These are phyloP conservation scores for Vanessa cardui DNA, from an alignment of 2,888 invertebrate genomes.

Conservation along the genomic window DNA sequence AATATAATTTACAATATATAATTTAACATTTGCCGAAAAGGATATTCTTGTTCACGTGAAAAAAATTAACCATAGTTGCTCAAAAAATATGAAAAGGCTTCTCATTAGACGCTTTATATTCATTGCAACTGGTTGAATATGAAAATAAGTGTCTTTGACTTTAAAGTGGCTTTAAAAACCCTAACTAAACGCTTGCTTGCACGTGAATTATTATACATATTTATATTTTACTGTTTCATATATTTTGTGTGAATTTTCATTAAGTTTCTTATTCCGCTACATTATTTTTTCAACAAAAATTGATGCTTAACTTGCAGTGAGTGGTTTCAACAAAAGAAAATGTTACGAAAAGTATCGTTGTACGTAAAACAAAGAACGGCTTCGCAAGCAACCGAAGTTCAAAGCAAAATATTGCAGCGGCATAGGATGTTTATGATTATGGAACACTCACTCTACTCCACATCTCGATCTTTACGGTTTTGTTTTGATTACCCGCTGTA, in stretches of 20 bases:
- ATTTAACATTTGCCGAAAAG: not conserved
- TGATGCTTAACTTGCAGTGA: constrained; percentile 60
- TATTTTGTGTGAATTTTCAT: constrained; percentile 1
- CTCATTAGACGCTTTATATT: constrained; percentile 28
- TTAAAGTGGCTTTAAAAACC: constrained; percentile 23
- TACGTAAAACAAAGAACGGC: constrained; percentile 74
- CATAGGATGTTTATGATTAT: constrained; percentile 78
- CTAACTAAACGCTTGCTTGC: constrained; percentile 4
- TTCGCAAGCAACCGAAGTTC: constrained; percentile 67
- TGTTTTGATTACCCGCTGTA: constrained; percentile 34
- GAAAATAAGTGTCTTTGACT: constrained; percentile 24
- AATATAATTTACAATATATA: not conserved
- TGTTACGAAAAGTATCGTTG: constrained; percentile 77
- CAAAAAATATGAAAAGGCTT: constrained; percentile 25
- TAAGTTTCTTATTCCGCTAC: constrained; percentile 6
- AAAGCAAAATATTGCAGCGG: constrained; percentile 76
- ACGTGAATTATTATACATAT: constrained; percentile 1
- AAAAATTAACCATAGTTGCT: constrained; percentile 14
- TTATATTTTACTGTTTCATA: not conserved
- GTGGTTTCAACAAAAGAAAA: constrained; percentile 77
- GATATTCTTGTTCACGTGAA: not conserved
- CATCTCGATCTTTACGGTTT: constrained; percentile 63
- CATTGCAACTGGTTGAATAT: constrained; percentile 21
- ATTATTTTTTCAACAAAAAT: constrained; percentile 14
- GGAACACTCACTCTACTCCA: constrained; percentile 68